A percentile compares a stretch with the other conserved stretches of the same genome.
phyloP scores from a whole-genome alignment of 2,113 vertebrate genomes.

The Anhinga rufa region DNA sequence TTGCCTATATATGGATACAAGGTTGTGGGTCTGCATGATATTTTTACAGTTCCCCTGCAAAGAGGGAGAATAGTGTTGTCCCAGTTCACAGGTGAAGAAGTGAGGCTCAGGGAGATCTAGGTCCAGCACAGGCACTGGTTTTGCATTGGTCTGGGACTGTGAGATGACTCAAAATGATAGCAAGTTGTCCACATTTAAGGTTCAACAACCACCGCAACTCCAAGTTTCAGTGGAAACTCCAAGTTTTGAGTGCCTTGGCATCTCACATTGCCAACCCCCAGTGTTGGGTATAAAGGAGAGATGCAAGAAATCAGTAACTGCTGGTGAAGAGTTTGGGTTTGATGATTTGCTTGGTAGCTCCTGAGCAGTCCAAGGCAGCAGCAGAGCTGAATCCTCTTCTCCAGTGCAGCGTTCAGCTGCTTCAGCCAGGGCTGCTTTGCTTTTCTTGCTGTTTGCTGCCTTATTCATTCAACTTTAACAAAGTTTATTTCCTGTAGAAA shows the following conservation, averaged over 20 bases:
- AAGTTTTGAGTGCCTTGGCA: background rate
- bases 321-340: background rate
- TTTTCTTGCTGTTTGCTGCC: background rate
- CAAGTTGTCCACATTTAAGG: background rate
- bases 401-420: background rate
- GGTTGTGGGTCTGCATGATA: background rate
- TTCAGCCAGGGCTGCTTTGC: background rate
- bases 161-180: background rate
- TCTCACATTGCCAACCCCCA: background rate
- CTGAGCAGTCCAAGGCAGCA: background rate
- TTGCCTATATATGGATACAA: background rate
- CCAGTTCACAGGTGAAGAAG: background rate
- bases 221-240: background rate
- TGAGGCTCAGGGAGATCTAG: background rate
- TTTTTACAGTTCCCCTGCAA: background rate
- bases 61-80: background rate
- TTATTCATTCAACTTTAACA: background rate
- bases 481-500: background rate
- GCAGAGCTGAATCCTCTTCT: background rate
- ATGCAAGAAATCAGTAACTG: background rate
- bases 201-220: accelerated
- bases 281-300: background rate
- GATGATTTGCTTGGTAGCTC: background rate
- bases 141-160: background rate
- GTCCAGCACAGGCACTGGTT: background rate